phyloP scores from a whole-genome alignment of 2,888 invertebrate species.

The Tetranychus truncatus region DNA sequence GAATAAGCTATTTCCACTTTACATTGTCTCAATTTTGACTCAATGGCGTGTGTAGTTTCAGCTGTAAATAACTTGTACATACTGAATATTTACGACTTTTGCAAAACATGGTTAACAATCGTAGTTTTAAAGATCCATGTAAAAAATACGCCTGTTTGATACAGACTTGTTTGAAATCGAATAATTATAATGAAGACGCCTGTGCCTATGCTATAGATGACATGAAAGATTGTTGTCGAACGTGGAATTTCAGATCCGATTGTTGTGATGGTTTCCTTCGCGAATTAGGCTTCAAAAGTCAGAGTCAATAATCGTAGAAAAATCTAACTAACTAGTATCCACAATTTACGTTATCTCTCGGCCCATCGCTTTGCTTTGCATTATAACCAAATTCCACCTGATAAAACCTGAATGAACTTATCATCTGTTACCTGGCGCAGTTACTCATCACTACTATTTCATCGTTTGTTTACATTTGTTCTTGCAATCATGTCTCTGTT shows the following conservation, averaged over 20 bases:
- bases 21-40: too few relatives aligned
- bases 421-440: too few relatives aligned
- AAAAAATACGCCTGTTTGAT: conserved; percentile 4
- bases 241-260: neutral
- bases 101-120: too few relatives aligned
- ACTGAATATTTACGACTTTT: too few relatives aligned
- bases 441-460: too few relatives aligned
- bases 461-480: too few relatives aligned
- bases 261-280: conserved; percentile 1
- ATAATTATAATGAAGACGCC: neutral
- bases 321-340: neutral
- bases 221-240: neutral
- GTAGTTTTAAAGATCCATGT: neutral
- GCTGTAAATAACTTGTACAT: too few relatives aligned
- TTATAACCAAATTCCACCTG: too few relatives aligned
- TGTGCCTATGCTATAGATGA: neutral
- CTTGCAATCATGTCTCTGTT: too few relatives aligned
- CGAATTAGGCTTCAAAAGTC: neutral
- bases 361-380: neutral
- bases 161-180: neutral
- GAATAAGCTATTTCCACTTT: too few relatives aligned
- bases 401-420: too few relatives aligned
- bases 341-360: neutral
- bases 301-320: neutral
- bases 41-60: too few relatives aligned